Base-by-base conservation (phyloP, 1,140 invertebrate genomes). In the Protaetia brevitarsis region DNA sequence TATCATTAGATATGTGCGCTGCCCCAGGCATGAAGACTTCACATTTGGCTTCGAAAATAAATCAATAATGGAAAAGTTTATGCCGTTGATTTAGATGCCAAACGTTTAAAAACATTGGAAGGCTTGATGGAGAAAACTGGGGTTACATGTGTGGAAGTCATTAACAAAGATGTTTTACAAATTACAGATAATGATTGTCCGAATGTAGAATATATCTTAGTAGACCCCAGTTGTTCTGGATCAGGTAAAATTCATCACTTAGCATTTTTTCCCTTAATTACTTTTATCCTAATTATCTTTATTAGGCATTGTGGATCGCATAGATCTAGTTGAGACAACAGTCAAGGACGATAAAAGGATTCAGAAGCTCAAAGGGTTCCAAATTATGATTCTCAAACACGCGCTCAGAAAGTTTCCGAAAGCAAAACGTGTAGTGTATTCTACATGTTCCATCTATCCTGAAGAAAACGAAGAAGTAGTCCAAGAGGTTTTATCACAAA, bases 11-110 rank as follows among this genome's bases (percentile, higher is more conserved):
- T 78, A 90, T 94, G 84, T 98, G 96, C 82, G 93, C 96, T 7
- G 96, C 96, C 23, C 96, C 96, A 8, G 96, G 96, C 34, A 97
- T 97, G 89, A 99, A 98, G 80, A 94, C 96, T 0, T 87, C 89
- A 11, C 92, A 96, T 80, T 77, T 96, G 16, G 94, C 95, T 59
- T 89, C 93, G 27, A 79, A 91, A 6, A 86, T 97, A 77, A 79
- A 88, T 58, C n/a, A 94, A 97, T 79, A 78, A 85, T 78, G 86
- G 94, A 11, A 87, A 82, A 73, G 85, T 98, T 11, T 93, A 89
- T 78, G 92, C 96, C 0, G 85, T 94, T 21, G 96, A 98, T 77
- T 86, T 84, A 68, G 85, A 91, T 75, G 68, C 73, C 19, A 81
- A 84, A 19, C 83, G 96, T 68, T 90, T 87, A 71, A 71, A 85